Percentiles rank a stretch among this genome's conserved stretches.
phyloP scores from a whole-genome alignment of 2,113 vertebrate species.

The Cygnus atratus region DNA sequence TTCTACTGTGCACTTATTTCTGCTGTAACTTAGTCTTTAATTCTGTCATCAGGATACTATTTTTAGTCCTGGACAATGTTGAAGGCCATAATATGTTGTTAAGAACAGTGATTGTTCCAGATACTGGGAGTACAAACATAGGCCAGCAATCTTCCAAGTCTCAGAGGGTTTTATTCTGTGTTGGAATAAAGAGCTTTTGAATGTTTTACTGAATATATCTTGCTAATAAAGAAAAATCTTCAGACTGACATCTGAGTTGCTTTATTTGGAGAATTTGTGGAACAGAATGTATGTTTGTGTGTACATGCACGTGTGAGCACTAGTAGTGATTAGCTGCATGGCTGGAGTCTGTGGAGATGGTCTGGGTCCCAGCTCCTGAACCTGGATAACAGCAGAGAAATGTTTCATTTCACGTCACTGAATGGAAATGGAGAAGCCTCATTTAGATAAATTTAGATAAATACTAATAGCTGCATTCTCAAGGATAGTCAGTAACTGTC shows the following conservation, averaged over 20 bases:
- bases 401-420: background rate
- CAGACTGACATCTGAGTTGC: background rate
- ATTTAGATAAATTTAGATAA: background rate
- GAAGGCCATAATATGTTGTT: background rate
- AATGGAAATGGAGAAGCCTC: background rate
- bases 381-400: background rate
- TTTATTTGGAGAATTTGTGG: background rate
- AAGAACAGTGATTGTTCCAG: background rate
- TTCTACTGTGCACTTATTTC: background rate
- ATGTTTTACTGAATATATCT: background rate
- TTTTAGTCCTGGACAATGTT: background rate
- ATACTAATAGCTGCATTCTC: background rate
- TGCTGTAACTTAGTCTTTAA: background rate
- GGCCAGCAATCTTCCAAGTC: background rate
- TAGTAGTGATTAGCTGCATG: background rate
- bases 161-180: background rate
- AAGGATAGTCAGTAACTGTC: background rate
- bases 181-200: background rate
- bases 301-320: accelerated
- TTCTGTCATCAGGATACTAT: background rate
- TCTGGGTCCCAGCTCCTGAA: background rate
- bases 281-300: background rate
- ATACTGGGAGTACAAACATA: background rate
- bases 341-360: background rate
- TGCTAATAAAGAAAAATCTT: background rate